phyloP scores from a whole-genome alignment of 2,888 invertebrate species.

The Gerosis bhagava region DNA sequence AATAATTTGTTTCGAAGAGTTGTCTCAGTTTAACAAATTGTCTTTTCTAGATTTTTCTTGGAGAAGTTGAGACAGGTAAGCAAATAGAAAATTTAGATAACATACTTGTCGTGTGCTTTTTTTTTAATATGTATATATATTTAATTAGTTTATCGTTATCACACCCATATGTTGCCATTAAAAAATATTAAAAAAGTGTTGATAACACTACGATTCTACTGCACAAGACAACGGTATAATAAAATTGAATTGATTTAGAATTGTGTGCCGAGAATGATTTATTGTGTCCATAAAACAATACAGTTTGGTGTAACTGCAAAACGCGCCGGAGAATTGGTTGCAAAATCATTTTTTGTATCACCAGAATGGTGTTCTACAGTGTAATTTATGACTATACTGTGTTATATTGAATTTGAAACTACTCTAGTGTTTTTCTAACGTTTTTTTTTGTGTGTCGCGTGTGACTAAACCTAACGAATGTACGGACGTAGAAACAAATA shows the following conservation, averaged over 20 bases:
- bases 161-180: too few species aligned
- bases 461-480: slow-evolving; percentile 15
- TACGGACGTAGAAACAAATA: slow-evolving; percentile 6
- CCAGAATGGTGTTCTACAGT: slow-evolving; percentile 13
- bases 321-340: slow-evolving; percentile 4
- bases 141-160: too few species aligned
- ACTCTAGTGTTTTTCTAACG: slow-evolving; percentile 16
- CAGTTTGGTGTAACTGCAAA: slow-evolving; percentile 7
- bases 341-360: slow-evolving; percentile 13
- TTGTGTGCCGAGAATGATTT: slow-evolving; percentile 17
- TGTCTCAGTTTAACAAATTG: too few species aligned
- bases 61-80: too few species aligned
- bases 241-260: too few species aligned
- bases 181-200: slow-evolving; percentile 25
- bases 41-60: too few species aligned
- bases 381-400: slow-evolving; percentile 13
- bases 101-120: too few species aligned
- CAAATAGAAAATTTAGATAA: too few species aligned
- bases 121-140: too few species aligned
- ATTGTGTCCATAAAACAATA: slow-evolving; percentile 13
- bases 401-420: slow-evolving; percentile 18
- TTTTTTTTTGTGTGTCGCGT: slow-evolving; percentile 7
- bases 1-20: too few species aligned
- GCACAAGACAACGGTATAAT: slow-evolving; percentile 11
- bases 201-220: slow-evolving; percentile 3